Evolutionary conservation across 2,888 invertebrate genomes (phyloP).

Genomic region (Leptopilina myrica): DNA sequence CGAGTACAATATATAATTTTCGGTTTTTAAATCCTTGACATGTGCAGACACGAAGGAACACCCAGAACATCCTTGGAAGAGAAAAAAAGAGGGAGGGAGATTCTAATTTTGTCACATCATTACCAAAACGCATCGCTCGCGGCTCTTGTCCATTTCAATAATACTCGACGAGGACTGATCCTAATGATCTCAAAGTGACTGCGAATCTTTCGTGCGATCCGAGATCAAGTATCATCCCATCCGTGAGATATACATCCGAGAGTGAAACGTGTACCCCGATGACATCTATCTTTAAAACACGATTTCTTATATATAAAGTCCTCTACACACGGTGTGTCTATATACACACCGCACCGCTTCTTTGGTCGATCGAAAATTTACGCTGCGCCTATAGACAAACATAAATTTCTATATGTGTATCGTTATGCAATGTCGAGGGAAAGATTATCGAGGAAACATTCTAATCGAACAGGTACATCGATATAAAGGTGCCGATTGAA

Average conservation of each 20-base stretch:
- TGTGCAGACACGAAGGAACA: slow-evolving; percentile 16
- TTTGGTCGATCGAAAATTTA: slow-evolving; percentile 29
- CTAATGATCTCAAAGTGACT: slow-evolving; percentile 62
- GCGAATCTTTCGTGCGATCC: slow-evolving; percentile 35
- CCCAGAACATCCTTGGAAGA: slow-evolving; percentile 37
- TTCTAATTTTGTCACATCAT: slow-evolving; percentile 62
- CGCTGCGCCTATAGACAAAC: not conserved
- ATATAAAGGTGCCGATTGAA: slow-evolving; percentile 34
- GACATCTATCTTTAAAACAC: slow-evolving; percentile 38
- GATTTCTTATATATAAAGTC: slow-evolving; percentile 1
- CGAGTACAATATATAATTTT: not conserved
- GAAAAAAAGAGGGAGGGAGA: not conserved
- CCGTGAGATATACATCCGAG: slow-evolving; percentile 22
- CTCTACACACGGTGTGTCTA: no score
- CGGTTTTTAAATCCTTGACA: not conserved
- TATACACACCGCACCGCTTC: not conserved
- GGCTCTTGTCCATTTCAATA: slow-evolving; percentile 46
- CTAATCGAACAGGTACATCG: slow-evolving; percentile 35
- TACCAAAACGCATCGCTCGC: slow-evolving; percentile 55
- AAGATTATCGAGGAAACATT: slow-evolving; percentile 6
- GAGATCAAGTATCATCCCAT: slow-evolving; percentile 24
- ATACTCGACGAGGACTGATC: slow-evolving; percentile 46
- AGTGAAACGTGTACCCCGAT: slow-evolving; percentile 18
- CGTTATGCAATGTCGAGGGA: slow-evolving; percentile 15
- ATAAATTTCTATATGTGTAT: not conserved